These are phyloP conservation scores for Gobionotothen gibberifrons DNA, from an alignment of 2,797 vertebrate genomes.

Conservation along the genomic window DNA sequence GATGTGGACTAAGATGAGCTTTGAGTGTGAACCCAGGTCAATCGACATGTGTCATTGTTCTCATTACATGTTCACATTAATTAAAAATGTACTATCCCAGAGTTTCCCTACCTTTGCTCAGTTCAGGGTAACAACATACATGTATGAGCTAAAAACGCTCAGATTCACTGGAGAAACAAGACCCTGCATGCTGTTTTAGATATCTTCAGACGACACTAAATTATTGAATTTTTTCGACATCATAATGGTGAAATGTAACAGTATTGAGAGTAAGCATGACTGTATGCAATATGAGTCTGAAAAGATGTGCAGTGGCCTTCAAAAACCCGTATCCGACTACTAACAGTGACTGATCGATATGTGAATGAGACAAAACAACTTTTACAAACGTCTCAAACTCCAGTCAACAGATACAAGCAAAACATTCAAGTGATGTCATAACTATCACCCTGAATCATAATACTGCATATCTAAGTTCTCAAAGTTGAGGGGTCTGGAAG, in stretches of 20 bases:
- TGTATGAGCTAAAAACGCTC: conserved; percentile 32
- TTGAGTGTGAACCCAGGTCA: conserved; percentile 6
- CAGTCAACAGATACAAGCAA: conserved; percentile 39
- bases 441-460: conserved; percentile 45
- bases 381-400: conserved; percentile 36
- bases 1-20: conserved; percentile 17
- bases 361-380: conserved; percentile 15
- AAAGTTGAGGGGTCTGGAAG: conserved; percentile 67
- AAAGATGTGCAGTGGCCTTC: conserved; percentile 35
- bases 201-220: conserved; percentile 63
- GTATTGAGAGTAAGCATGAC: conserved; percentile 12
- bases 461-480: conserved; percentile 59
- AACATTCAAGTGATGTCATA: conserved; percentile 45
- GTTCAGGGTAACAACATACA: conserved; percentile 33
- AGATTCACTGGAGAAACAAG: conserved; percentile 42
- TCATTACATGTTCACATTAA: conserved; percentile 20
- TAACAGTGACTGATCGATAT: conserved; percentile 30
- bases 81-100: conserved; percentile 30
- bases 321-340: conserved; percentile 34
- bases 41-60: not conserved
- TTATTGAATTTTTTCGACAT: conserved; percentile 40
- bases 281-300: conserved; percentile 18
- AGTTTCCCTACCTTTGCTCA: conserved; percentile 32
- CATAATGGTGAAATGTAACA: conserved; percentile 30
- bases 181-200: conserved; percentile 48